Evolutionary conservation across 2,113 vertebrate genomes (phyloP), one percentile per base, ranked within the genome.

Genomic region (Heteronetta atricapilla): DNA sequence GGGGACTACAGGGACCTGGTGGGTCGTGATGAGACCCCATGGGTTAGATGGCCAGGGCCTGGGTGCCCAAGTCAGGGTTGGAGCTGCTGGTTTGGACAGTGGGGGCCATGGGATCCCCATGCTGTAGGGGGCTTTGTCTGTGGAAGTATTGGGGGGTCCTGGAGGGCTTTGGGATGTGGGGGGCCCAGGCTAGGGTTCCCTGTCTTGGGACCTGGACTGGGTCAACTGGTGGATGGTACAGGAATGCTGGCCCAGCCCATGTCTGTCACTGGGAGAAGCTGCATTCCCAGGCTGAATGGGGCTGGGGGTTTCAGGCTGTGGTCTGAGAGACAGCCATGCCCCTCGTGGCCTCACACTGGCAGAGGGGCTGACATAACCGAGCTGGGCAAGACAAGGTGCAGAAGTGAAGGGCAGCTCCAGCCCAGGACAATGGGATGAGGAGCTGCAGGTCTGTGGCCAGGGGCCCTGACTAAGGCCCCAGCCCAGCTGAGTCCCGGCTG

Each of bases 161-260:
- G 48, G 44, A 13, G 28, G 19, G 28, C 63, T 31, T 36, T 22
- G 44, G 10, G 17, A 13, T 44, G 40, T 33, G 31, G 6, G 66
- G 34, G 19, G 29, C 16, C 22, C 28, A 15, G 53, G 38, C 55
- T 55, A 29, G 17, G 29, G 31, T 23, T 52, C 23, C 50, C 50
- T 52, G 26, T 26, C 23, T 25, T 38, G 44, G 34, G 34, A 8
- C n/a, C 13, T 4, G 3, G 26, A 10, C 31, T 26, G 48, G 50
- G 36, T 11, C 18, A 44, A 33, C 50, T 23, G 28, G 50, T 1
- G 4, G 34, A 63, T 6, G 26, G 40, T 16, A 10, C 4, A 1
- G 62, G 38, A 5, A 13, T 13, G 31, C 0, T 1, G 20, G 33
- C 13, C 19, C 4, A 11, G 6, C 33, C 23, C 6, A 3, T 18